Evolutionary conservation across 1,140 invertebrate genomes (phyloP), one percentile per base, ranked within the genome.

Genomic region (Drosophila nannoptera): DNA sequence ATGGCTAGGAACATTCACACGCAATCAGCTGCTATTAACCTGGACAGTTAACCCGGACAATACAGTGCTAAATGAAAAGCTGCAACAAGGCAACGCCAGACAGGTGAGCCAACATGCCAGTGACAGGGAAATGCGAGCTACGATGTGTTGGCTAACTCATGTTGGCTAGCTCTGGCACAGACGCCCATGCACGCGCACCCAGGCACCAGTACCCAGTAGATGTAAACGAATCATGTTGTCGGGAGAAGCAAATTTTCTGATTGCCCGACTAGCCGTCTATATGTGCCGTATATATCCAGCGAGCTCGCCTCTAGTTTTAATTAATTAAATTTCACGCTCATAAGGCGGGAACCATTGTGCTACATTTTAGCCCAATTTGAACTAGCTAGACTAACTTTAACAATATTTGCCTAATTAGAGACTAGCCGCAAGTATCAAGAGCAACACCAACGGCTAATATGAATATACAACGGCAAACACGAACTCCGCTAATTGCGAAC

Each of bases 281-380:
- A 22, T 22, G 22, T 22, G 22, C 3, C 1, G 22, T 22, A 22
- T 22, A 22, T 22, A 22, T 29, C 48, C 46, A 61, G 35, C 55
- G 36, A 65, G 48, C 62, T 46, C 53, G 38, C 42, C 70, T 77
- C 58, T 69, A 84, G 77, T 80, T 84, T 84, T 86, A 84, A 86
- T 86, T 84, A 86, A 84, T 86, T 84, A 72, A 77, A 84, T 86
- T 84, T 84, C 46, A 77, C 64, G 70, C 81, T 80, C 61, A 75
- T 80, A 80, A 81, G 86, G 75, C 66, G 66, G 58, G 81, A 77
- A 81, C 77, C 81, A 84, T 86, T 86, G 66, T 65, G 69, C 74
- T 43, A 72, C 65, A 73, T 38, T 9, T 9, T 70, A 42, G 48
- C 16, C 63, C 55, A 68, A 40, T 22, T 22, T 22, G 62, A 46